Evolutionary conservation across 1,140 invertebrate species (phyloP).

Genomic region (Catajapyx aquilonaris): DNA sequence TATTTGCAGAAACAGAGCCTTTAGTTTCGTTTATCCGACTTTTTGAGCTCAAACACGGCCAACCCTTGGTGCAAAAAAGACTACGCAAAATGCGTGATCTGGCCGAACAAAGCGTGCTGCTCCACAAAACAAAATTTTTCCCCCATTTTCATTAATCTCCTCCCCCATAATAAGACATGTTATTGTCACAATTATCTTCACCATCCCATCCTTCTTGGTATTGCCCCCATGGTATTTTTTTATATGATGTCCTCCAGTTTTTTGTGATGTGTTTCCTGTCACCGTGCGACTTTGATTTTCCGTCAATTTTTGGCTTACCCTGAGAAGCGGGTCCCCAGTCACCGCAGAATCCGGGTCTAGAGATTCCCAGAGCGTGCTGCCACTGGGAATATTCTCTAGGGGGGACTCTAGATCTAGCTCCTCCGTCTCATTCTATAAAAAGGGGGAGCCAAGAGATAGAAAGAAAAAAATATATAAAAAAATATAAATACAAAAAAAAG

Average conservation of each 20-base stretch:
- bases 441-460: conserved; percentile 1
- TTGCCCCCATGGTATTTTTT: conserved; percentile 1
- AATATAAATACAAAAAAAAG: not conserved
- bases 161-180: not conserved
- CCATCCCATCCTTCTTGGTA: not conserved
- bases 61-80: too few relatives aligned
- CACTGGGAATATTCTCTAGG: conserved; percentile 30
- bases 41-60: too few relatives aligned
- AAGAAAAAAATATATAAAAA: conserved; percentile 1
- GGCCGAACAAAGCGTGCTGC: too few relatives aligned
- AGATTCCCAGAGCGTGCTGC: conserved; percentile 38
- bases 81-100: too few relatives aligned
- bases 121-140: too few relatives aligned
- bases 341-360: conserved; percentile 29
- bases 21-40: too few relatives aligned
- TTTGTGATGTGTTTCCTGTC: too few relatives aligned
- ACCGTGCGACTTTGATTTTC: too few relatives aligned
- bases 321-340: conserved; percentile 28
- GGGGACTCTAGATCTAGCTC: conserved; percentile 8
- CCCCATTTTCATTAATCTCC: not conserved
- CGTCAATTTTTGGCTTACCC: conserved; percentile 21
- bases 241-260: not conserved
- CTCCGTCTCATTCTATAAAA: conserved; percentile 9
- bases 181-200: not conserved
- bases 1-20: too few relatives aligned